Base-by-base conservation (phyloP, 2,113 vertebrate species). In the Spheniscus mendiculus region DNA sequence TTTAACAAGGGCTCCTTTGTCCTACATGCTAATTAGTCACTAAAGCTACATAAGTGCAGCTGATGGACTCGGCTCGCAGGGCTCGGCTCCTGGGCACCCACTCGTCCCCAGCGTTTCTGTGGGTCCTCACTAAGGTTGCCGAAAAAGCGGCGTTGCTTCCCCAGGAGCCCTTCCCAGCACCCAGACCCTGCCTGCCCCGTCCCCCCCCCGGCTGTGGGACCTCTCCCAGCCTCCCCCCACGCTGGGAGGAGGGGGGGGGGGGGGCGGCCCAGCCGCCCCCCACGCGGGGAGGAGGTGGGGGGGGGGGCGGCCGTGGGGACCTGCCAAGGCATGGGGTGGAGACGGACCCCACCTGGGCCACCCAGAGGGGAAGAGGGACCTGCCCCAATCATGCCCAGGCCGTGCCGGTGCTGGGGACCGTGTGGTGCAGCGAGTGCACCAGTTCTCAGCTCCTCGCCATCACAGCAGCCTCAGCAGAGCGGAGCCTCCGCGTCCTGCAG, bases 381-480 rank as follows among this genome's bases (percentile, higher is more conserved):
- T 29, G 27, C 11, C 8, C 30, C 44, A 17, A 36, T 3, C 1
- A 5, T 14, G 53, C 11, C 52, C 30, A 36, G 32, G 14, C 65
- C 32, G 32, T 13, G 40, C 22, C 20, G 5, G 29, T 2, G 11
- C 55, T 42, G 49, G 49, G n/a, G 47, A 38, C 34, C 6, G 0
- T 5, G 14, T 1, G 20, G 30, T 15, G 72, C 49, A 26, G 10
- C 4, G 25, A 78, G 26, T 1, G 6, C 1, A 8, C 32, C 40
- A 19, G 81, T 23, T 50, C 89, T 72, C 73, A 65, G 70, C 59
- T 22, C 86, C 58, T 25, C 38, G 0, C 23, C 44, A 2, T 7
- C 27, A 15, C 61, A 3, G 21, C 20, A 23, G 30, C 59, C 40
- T 25, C 49, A 17, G 32, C n/a, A 16, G 42, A 42, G 42, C 42